Evolutionary conservation across 1,140 invertebrate species (phyloP).

Genomic region (Scaptomyza montana): DNA sequence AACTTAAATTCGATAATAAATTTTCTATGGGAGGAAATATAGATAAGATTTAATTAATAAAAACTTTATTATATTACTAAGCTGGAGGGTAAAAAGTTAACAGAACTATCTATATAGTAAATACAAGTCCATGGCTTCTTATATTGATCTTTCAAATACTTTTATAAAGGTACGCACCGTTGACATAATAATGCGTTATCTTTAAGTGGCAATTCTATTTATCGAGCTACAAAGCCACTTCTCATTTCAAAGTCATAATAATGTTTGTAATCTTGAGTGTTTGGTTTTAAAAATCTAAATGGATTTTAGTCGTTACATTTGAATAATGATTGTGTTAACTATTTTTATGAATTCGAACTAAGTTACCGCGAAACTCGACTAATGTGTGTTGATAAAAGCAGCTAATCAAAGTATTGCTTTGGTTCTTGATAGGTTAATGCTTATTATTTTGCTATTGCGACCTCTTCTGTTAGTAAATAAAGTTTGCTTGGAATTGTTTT

Average conservation of each 20-base stretch:
- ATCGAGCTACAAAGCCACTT: conserved; percentile 4
- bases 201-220: conserved; percentile 39
- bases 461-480: neutral
- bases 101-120: too few relatives aligned
- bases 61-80: too few relatives aligned
- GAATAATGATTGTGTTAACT: conserved; percentile 31
- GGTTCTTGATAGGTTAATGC: neutral
- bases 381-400: neutral
- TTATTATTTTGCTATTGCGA: too few relatives aligned
- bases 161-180: too few relatives aligned
- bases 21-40: too few relatives aligned
- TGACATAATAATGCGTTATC: conserved; percentile 20
- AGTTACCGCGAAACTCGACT: neutral
- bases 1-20: too few relatives aligned
- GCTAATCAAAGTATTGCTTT: neutral
- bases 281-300: conserved; percentile 28
- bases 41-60: too few relatives aligned
- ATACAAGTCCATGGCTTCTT: too few relatives aligned
- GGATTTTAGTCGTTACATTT: conserved; percentile 45
- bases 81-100: too few relatives aligned
- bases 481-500: neutral
- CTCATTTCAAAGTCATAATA: conserved; percentile 16
- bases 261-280: conserved; percentile 9
- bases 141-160: too few relatives aligned
- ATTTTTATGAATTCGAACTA: conserved; percentile 44